Evolutionary conservation across 30 jellyfish, hydroid and myxozoan species (phyloP).

Genomic region (Aurelia sp.): DNA sequence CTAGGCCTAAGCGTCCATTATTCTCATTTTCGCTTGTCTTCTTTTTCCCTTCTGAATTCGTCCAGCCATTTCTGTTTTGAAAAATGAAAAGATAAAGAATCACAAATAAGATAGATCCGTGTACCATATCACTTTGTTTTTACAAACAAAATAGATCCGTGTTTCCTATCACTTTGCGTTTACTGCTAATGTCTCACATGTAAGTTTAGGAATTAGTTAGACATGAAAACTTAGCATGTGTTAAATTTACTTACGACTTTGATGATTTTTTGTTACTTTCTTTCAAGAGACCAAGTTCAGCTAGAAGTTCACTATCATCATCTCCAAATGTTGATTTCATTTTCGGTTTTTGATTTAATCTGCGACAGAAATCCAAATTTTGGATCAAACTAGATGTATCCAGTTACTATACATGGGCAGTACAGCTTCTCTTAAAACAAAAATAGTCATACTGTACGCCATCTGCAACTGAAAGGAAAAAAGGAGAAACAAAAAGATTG

Average conservation of each 20-base stretch:
- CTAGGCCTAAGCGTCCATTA: slow-evolving; percentile 29
- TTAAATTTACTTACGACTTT: slow-evolving; percentile 4
- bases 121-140: not conserved
- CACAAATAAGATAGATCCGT: not conserved
- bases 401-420: not conserved
- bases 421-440: not conserved
- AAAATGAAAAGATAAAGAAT: not conserved
- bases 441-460: no score
- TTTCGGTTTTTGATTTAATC: slow-evolving; percentile 20
- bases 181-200: not conserved
- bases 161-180: not conserved
- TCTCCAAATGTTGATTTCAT: slow-evolving; percentile 30
- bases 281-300: slow-evolving; percentile 78
- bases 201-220: not conserved
- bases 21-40: slow-evolving; percentile 13
- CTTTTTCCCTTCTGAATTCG: slow-evolving; percentile 16
- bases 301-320: slow-evolving; percentile 76
- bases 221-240: not conserved
- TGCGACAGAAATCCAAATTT: not conserved
- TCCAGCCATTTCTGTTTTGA: slow-evolving; percentile 19
- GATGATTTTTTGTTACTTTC: slow-evolving; percentile 55
- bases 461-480: no score
- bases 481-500: no score
- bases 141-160: not conserved
- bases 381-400: not conserved